Conservation (phyloP, 2,113 vertebrate species). For the Tapirus terrestris region DNA sequence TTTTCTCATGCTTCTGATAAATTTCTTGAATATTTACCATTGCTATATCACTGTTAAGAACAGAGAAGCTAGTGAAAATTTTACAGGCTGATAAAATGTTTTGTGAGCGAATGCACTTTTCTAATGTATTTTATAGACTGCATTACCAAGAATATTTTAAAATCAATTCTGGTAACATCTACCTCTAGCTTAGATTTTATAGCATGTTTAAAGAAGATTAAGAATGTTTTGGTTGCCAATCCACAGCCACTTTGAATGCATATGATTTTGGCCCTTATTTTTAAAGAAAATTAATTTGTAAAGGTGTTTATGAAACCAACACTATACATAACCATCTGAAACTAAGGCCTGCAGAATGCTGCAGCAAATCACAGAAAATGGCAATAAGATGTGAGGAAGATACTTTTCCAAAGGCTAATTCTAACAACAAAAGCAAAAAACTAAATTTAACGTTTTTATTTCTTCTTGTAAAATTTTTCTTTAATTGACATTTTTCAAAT, state of each 20-base stretch:
- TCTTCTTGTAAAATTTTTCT: background rate
- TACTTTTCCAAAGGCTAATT: background rate
- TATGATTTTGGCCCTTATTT: background rate
- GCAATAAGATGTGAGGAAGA: background rate
- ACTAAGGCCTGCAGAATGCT: background rate
- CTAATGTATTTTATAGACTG: background rate
- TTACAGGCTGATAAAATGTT: constrained; percentile 41
- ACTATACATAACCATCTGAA: background rate
- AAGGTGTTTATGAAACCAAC: constrained; percentile 4
- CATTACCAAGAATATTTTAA: constrained; percentile 29
- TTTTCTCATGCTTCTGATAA: constrained; percentile 56
- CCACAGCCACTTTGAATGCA: background rate
- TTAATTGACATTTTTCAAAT: background rate
- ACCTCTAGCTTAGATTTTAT: background rate
- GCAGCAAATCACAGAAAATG: background rate
- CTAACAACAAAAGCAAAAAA: background rate
- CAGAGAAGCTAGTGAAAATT: constrained; percentile 43
- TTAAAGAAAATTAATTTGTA: constrained; percentile 34
- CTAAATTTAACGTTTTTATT: background rate
- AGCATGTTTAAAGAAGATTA: constrained; percentile 47
- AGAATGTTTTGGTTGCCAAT: constrained; percentile 16
- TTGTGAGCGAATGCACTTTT: constrained; percentile 37
- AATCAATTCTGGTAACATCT: constrained; percentile 37
- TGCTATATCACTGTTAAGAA: background rate
- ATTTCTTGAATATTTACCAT: constrained; percentile 37